phyloP scores from a whole-genome alignment of 2,797 vertebrate genomes.

The Neopelma chrysocephalum region DNA sequence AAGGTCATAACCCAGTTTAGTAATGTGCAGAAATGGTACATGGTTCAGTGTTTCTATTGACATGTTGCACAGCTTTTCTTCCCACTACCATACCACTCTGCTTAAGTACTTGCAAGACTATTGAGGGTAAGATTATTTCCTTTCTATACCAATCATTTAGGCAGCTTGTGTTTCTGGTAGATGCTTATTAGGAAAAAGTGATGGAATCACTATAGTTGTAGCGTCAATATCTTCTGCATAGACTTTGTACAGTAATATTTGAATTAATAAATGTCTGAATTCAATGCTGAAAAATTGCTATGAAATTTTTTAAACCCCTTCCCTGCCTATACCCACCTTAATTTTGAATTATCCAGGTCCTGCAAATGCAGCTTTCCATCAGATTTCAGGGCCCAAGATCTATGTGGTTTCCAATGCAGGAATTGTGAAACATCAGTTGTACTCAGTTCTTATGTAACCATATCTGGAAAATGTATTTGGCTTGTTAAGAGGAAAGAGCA shows the following conservation, averaged over 20 bases:
- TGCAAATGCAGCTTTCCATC: neutral
- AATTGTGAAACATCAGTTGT: neutral
- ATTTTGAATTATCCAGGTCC: neutral
- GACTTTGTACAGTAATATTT: neutral
- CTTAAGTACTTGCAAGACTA: neutral
- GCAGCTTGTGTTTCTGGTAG: neutral
- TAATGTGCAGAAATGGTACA: neutral
- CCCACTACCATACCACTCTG: neutral
- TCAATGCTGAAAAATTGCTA: neutral
- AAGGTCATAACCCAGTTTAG: neutral
- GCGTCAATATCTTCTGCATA: neutral
- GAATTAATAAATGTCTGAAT: neutral
- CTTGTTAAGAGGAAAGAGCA: neutral
- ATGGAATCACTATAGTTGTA: neutral
- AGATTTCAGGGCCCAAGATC: neutral
- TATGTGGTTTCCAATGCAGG: neutral
- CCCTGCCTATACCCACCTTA: neutral
- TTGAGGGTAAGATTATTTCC: neutral
- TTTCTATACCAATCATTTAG: neutral
- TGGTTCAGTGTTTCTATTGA: neutral
- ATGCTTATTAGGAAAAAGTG: neutral
- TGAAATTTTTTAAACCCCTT: neutral
- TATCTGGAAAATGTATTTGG: neutral
- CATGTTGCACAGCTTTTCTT: neutral
- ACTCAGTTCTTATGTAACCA: neutral